phyloP scores from a whole-genome alignment of 2,113 vertebrate genomes.

The Ophiodon elongatus region DNA sequence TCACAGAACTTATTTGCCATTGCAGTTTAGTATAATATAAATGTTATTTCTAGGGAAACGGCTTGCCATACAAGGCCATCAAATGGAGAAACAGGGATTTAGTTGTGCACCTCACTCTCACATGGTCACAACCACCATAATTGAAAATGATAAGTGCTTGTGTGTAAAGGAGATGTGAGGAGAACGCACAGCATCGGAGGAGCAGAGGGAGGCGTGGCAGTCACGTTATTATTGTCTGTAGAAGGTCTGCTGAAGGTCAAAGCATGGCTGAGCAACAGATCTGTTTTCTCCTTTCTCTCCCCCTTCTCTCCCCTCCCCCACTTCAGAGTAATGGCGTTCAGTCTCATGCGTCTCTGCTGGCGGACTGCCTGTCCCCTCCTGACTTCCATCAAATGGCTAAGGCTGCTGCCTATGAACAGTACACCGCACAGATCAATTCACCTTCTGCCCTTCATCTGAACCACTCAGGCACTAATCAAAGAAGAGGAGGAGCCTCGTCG shows the following conservation, averaged over 20 bases:
- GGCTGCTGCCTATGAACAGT: slow-evolving; percentile 61
- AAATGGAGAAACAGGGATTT: slow-evolving; percentile 16
- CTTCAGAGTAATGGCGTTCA: slow-evolving; percentile 56
- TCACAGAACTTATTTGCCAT: neutral
- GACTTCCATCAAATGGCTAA: slow-evolving; percentile 60
- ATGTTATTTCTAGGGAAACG: neutral
- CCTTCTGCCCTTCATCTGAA: slow-evolving; percentile 72
- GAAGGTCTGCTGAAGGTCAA: slow-evolving; percentile 78
- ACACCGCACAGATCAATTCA: slow-evolving; percentile 76
- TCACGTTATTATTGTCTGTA: slow-evolving; percentile 64
- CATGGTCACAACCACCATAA: slow-evolving; percentile 20
- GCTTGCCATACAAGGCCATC: neutral
- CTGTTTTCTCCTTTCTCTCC: slow-evolving; percentile 11
- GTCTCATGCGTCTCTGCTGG: slow-evolving; percentile 27
- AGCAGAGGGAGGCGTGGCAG: slow-evolving; percentile 39
- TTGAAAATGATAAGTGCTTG: slow-evolving; percentile 26
- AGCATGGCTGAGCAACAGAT: slow-evolving; percentile 57
- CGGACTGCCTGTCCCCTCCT: slow-evolving; percentile 48
- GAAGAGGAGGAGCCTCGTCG: slow-evolving; percentile 53
- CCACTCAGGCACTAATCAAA: slow-evolving; percentile 68
- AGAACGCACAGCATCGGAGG: slow-evolving; percentile 8
- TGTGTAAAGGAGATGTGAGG: slow-evolving; percentile 12
- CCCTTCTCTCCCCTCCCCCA: slow-evolving; percentile 35
- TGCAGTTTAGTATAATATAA: neutral
- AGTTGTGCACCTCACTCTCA: slow-evolving; percentile 13